Percentiles rank a stretch among this genome's conserved stretches.
These are phyloP conservation scores for Drosophila ercepeae DNA, from an alignment of 1,140 invertebrate species.

Conservation along the genomic window DNA sequence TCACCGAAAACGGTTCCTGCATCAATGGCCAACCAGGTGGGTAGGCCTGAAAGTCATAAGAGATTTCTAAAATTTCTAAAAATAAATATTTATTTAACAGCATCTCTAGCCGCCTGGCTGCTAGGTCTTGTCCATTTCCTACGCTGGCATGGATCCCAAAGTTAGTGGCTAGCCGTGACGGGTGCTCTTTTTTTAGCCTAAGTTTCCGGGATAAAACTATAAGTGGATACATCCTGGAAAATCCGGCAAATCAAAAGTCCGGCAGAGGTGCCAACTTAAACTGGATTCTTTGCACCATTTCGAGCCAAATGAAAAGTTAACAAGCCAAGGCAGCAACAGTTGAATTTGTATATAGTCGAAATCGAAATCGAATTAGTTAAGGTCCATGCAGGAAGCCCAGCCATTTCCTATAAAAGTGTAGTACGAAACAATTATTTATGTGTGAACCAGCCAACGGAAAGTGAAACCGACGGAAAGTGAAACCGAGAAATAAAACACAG, in stretches of 20 bases:
- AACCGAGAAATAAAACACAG: conserved; percentile 13
- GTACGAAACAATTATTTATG: conserved; percentile 36
- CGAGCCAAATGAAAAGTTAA: conserved; percentile 61
- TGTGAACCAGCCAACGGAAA: conserved; percentile 33
- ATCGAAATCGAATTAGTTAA: conserved; percentile 47
- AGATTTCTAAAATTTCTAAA: no score
- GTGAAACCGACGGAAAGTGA: conserved; percentile 18
- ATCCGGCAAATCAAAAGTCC: conserved; percentile 1
- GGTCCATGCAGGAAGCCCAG: conserved; percentile 23
- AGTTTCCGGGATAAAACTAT: conserved; percentile 15
- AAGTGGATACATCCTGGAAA: not conserved
- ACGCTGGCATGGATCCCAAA: conserved; percentile 58
- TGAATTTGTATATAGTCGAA: conserved; percentile 72
- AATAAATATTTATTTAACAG: no score
- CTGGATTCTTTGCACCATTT: conserved; percentile 34
- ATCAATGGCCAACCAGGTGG: conserved; percentile 57
- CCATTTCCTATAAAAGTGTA: conserved; percentile 46
- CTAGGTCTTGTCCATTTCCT: conserved; percentile 49
- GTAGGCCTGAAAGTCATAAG: not conserved
- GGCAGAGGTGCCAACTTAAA: conserved; percentile 26
- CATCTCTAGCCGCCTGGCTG: conserved; percentile 53
- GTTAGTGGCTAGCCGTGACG: conserved; percentile 66
- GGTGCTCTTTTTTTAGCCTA: conserved; percentile 55
- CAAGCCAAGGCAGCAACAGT: conserved; percentile 66
- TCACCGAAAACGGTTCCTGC: conserved; percentile 64